These are phyloP conservation scores for Tamias sibiricus DNA, from an alignment of 2,113 vertebrate species.

Conservation along the genomic window DNA sequence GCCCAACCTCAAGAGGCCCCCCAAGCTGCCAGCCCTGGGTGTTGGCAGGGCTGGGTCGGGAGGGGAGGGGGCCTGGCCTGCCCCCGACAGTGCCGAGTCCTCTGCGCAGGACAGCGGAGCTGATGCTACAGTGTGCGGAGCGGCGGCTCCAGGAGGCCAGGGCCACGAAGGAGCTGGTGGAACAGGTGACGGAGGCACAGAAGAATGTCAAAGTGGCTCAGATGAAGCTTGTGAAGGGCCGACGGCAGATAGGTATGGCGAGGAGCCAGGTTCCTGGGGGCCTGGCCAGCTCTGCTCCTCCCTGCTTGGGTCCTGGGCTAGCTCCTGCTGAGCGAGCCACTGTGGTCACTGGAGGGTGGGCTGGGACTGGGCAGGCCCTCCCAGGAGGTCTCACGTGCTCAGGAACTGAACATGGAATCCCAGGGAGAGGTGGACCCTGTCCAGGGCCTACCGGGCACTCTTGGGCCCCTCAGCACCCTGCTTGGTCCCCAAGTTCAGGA, in stretches of 20 bases:
- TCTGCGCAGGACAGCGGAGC: constrained; percentile 88
- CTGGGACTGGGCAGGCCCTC: neutral
- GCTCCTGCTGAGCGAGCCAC: neutral
- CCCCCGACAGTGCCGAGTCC: neutral
- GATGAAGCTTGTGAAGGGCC: constrained; percentile 88
- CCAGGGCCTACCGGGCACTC: accelerated
- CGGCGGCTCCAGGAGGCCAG: constrained; percentile 89
- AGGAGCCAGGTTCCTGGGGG: accelerated
- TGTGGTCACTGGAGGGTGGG: neutral
- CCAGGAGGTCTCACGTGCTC: neutral
- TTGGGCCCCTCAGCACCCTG: neutral
- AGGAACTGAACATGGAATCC: neutral
- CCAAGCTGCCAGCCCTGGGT: neutral
- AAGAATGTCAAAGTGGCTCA: constrained; percentile 91
- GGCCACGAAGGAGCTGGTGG: constrained; percentile 89
- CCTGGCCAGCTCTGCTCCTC: neutral
- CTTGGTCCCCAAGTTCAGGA: constrained; percentile 89
- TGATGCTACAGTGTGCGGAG: constrained; percentile 88
- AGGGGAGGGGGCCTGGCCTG: neutral
- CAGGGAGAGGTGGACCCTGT: neutral
- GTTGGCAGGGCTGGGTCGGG: accelerated
- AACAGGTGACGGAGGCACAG: constrained; percentile 90
- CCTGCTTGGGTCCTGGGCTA: accelerated
- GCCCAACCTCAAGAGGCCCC: neutral
- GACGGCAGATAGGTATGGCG: constrained; percentile 90